A percentile compares a stretch with the other conserved stretches of the same genome.
phyloP scores from a whole-genome alignment of 2,113 vertebrate species.

The Atherinomorus stipes region DNA sequence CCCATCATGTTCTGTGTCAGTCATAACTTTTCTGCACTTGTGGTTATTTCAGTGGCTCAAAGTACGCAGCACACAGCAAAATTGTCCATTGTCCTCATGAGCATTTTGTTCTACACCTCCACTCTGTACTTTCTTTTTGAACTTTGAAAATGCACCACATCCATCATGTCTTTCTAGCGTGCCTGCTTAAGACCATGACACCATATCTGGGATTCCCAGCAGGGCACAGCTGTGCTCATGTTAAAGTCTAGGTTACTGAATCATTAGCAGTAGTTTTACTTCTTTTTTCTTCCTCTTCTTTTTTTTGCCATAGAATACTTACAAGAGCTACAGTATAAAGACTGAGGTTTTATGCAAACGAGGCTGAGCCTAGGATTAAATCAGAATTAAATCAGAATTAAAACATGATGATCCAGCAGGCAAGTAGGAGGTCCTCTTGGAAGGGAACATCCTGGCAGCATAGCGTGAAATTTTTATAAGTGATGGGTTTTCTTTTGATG shows the following conservation, averaged over 20 bases:
- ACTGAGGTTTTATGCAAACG: constrained; percentile 8
- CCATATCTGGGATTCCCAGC: too few relatives aligned
- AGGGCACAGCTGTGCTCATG: not conserved
- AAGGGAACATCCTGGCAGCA: constrained; percentile 4
- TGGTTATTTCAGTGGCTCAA: constrained; percentile 45
- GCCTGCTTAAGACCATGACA: not conserved
- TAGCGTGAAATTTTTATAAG: constrained; percentile 7
- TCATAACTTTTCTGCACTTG: constrained; percentile 24
- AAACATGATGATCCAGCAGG: constrained; percentile 25
- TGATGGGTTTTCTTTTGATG: not conserved
- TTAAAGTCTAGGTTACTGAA: too few relatives aligned
- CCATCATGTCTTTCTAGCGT: constrained; percentile 2
- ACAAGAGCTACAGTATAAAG: constrained; percentile 8
- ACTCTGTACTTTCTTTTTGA: constrained; percentile 30
- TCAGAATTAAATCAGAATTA: constrained; percentile 25
- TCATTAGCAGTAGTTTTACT: too few relatives aligned
- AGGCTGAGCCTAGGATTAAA: not conserved
- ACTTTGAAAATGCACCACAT: constrained; percentile 32
- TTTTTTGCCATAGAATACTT: not conserved
- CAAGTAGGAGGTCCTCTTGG: not conserved
- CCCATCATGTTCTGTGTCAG: constrained; percentile 5
- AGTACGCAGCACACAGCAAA: constrained; percentile 44
- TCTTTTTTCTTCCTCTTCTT: not conserved
- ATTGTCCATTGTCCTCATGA: constrained; percentile 27
- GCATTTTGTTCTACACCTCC: constrained; percentile 8